Evolutionary conservation across 2,113 vertebrate species (phyloP).

Genomic region (Anarrhichthys ocellatus): DNA sequence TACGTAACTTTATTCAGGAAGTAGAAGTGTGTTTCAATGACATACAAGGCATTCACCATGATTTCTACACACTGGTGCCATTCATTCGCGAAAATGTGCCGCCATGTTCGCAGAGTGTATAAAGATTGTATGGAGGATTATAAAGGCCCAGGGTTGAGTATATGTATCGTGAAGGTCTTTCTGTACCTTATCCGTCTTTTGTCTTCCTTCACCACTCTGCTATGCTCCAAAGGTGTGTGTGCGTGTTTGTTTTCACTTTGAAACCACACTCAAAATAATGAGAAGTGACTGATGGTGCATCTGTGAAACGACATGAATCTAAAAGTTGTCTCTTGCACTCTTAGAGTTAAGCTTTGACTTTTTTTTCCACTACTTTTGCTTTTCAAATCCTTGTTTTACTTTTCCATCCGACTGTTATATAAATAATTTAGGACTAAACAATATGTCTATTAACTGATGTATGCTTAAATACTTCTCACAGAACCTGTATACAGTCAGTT

Average conservation of each 20-base stretch:
- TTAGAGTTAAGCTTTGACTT: conserved; percentile 15
- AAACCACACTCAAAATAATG: conserved; percentile 1
- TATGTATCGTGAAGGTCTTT: conserved; percentile 34
- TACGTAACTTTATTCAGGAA: not conserved
- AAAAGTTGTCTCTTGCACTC: not conserved
- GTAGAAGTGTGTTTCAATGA: not conserved
- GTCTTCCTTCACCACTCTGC: not conserved
- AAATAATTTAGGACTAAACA: not conserved
- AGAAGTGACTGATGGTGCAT: not conserved
- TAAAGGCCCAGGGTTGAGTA: conserved; percentile 25
- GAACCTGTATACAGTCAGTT: conserved; percentile 94
- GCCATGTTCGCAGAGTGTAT: not conserved
- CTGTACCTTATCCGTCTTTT: conserved; percentile 1
- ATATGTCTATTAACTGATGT: not conserved
- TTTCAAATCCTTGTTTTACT: not conserved
- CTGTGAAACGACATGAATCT: not conserved
- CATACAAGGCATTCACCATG: conserved; percentile 17
- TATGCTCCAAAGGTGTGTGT: not conserved
- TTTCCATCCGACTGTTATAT: not conserved
- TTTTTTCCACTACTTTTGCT: not conserved
- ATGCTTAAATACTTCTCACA: conserved; percentile 58
- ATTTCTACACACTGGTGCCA: conserved; percentile 12
- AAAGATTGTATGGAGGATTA: not conserved
- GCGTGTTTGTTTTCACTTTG: conserved; percentile 4
- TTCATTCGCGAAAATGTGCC: conserved; percentile 19